Base-by-base conservation (phyloP, 2,888 invertebrate genomes). In the Stegana nigrithorax region DNA sequence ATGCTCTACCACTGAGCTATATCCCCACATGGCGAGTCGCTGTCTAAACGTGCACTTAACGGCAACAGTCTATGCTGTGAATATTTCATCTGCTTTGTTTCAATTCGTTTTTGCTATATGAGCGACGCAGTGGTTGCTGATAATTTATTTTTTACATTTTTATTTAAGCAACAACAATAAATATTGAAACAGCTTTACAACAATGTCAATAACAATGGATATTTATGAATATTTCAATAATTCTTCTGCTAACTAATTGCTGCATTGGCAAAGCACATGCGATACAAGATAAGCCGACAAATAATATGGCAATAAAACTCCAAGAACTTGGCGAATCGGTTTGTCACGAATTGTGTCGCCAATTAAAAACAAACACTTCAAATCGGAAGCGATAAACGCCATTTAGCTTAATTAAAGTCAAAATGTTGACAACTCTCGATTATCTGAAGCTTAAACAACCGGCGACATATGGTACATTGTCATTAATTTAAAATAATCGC, bases 1-100 rank as follows among this genome's bases (percentile, higher is more conserved):
- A 77, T 75, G 75, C 78, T 77, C 78, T 79, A 77, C 76, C 79
- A 64, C 78, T 76, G 71, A 76, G 76, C 76, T 72, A 76, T 78
- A 69, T 75, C 76, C 77, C 78, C 68, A 59, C 23, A 25, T 63
- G 60, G 42, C 39, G 5, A 5, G 0, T 0, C 0, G 4, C 8
- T 12, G 23, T 47, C n/a, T 12, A 25, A 63, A n/a, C n/a, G n/a
- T n/a, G n/a, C n/a, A n/a, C n/a, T n/a, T n/a, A n/a, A n/a, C n/a
- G n/a, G n/a, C n/a, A n/a, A n/a, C n/a, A n/a, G n/a, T n/a, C n/a
- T n/a, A n/a, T n/a, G n/a, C n/a, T n/a, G n/a, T n/a, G n/a, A n/a
- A n/a, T n/a, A n/a, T n/a, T n/a, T n/a, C n/a, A n/a, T n/a, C n/a
- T n/a, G n/a, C n/a, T n/a, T n/a, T n/a, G n/a, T n/a, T n/a, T n/a